Evolutionary conservation across 1,140 invertebrate species (phyloP).

Genomic region (Aplysia californica): DNA sequence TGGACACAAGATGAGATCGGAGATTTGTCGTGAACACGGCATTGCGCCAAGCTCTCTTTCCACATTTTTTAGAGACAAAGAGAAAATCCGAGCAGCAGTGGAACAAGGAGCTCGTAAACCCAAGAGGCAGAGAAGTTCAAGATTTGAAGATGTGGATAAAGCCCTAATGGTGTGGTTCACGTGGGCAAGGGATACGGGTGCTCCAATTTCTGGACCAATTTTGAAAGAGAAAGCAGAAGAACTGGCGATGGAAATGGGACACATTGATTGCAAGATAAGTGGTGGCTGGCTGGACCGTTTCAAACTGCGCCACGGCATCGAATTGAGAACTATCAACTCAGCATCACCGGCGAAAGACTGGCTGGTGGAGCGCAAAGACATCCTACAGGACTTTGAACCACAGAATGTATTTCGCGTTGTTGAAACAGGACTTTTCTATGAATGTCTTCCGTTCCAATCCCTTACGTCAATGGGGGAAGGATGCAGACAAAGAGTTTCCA

Average conservation of each 20-base stretch:
- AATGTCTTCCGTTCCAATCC: neutral
- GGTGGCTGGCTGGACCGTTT: neutral
- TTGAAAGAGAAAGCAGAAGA: neutral
- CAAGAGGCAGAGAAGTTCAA: neutral
- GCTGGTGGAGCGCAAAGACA: too few species aligned
- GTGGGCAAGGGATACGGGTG: neutral
- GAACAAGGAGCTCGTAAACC: neutral
- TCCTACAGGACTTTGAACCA: neutral
- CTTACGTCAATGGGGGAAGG: neutral
- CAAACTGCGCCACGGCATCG: neutral
- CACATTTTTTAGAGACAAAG: neutral
- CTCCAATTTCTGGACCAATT: conserved; percentile 2
- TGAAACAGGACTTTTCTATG: neutral
- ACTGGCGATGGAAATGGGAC: neutral
- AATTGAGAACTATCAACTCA: neutral
- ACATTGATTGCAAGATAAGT: neutral
- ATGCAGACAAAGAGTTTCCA: neutral
- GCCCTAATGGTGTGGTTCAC: neutral
- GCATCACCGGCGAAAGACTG: neutral
- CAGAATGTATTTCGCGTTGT: neutral
- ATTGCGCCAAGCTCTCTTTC: neutral
- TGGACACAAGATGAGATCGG: neutral
- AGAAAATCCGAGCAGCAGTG: neutral
- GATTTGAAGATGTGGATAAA: neutral
- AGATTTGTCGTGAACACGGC: neutral